phyloP scores from a whole-genome alignment of 2,888 invertebrate species.

The Rutpela maculata region DNA sequence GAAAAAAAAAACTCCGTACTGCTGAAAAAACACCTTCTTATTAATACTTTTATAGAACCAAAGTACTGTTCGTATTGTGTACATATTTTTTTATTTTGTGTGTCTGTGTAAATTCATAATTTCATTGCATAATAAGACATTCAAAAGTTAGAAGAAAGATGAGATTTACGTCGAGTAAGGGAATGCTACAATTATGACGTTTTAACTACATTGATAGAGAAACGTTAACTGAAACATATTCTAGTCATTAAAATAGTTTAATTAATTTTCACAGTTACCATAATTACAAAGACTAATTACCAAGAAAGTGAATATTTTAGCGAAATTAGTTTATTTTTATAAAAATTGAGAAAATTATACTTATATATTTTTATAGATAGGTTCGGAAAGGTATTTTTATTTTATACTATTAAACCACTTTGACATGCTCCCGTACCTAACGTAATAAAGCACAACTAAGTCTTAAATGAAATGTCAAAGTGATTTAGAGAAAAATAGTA shows the following conservation, averaged over 20 bases:
- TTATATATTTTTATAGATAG: slow-evolving; percentile 14
- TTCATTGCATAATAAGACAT: slow-evolving; percentile 32
- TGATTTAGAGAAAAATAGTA: neutral
- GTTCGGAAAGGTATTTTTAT: neutral
- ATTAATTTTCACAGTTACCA: neutral
- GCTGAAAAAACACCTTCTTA: slow-evolving; percentile 46
- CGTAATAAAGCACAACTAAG: neutral
- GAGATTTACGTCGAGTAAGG: neutral
- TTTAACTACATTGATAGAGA: neutral
- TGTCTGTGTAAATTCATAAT: slow-evolving; percentile 41
- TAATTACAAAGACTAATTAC: neutral
- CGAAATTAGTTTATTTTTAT: slow-evolving; percentile 5
- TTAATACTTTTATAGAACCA: slow-evolving; percentile 50
- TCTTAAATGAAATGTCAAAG: neutral
- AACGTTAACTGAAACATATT: neutral
- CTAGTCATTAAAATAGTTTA: neutral
- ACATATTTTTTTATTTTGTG: slow-evolving; percentile 51
- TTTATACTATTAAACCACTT: neutral
- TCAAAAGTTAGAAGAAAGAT: slow-evolving; percentile 49
- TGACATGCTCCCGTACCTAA: neutral
- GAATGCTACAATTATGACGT: neutral
- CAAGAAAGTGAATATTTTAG: neutral
- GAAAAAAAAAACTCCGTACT: slow-evolving; percentile 44
- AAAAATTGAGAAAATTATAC: neutral
- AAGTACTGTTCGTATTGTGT: slow-evolving; percentile 48